Conservation (phyloP, 1,140 invertebrate genomes). For the Phocides pigmalion region DNA sequence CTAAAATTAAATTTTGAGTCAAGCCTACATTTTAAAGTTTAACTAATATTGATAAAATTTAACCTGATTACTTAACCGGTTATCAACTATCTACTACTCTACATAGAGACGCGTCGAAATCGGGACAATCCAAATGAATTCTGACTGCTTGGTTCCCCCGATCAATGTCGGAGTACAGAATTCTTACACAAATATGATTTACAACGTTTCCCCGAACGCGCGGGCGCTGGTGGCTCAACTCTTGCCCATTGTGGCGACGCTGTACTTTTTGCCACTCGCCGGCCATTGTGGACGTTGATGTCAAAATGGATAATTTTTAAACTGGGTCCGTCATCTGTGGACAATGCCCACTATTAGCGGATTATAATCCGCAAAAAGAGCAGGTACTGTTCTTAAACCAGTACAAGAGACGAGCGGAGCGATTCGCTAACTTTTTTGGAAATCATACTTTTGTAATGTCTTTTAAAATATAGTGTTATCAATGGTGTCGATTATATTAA, state of each 20-base stretch:
- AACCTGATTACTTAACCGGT: not conserved
- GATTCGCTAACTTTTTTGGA: too few relatives aligned
- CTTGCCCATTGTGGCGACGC: constrained; percentile 53
- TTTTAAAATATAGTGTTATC: too few relatives aligned
- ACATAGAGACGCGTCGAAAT: not conserved
- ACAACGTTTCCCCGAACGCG: constrained; percentile 46
- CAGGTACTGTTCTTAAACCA: constrained; percentile 49
- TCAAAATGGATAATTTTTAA: constrained; percentile 46
- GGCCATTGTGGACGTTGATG: constrained; percentile 15
- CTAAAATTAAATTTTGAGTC: too few relatives aligned
- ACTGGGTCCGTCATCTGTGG: constrained; percentile 68
- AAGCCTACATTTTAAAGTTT: too few relatives aligned
- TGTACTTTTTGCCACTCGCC: constrained; percentile 29
- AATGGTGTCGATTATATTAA: too few relatives aligned
- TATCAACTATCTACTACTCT: too few relatives aligned
- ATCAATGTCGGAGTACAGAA: not conserved
- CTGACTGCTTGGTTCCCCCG: not conserved
- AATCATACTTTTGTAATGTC: too few relatives aligned
- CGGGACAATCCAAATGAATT: not conserved
- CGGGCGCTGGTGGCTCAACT: constrained; percentile 46
- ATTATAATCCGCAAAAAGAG: constrained; percentile 74
- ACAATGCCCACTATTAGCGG: constrained; percentile 76
- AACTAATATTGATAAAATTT: not conserved
- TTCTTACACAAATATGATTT: constrained; percentile 58
- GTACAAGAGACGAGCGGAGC: constrained; percentile 7